These are phyloP conservation scores for Zele albiditarsus DNA, from an alignment of 2,888 invertebrate genomes.

Conservation along the genomic window DNA sequence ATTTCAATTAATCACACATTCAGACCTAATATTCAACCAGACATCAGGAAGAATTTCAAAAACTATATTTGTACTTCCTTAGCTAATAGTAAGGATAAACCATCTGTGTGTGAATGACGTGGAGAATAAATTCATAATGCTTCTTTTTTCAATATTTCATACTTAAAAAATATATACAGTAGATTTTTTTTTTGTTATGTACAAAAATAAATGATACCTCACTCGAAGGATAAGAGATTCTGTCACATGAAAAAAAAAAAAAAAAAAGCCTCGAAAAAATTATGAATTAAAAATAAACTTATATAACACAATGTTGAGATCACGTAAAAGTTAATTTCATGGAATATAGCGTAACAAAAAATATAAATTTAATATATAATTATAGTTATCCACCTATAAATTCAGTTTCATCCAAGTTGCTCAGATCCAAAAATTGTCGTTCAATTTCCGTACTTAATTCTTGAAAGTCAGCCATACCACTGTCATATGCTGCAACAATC, in stretches of 20 bases:
- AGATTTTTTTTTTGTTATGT: slow-evolving; percentile 53
- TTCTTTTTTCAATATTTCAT: slow-evolving; percentile 24
- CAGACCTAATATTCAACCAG: slow-evolving; percentile 51
- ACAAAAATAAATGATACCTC: slow-evolving; percentile 62
- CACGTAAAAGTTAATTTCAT: slow-evolving; percentile 34
- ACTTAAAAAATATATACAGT: slow-evolving; percentile 58
- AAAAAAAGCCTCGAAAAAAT: slow-evolving; percentile 10
- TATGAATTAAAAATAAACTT: slow-evolving; percentile 19
- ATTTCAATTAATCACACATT: slow-evolving; percentile 70
- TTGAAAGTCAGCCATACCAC: slow-evolving; percentile 64
- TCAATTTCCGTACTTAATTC: slow-evolving; percentile 69
- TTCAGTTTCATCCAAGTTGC: slow-evolving; percentile 66
- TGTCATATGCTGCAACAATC: slow-evolving; percentile 62
- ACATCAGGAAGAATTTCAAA: slow-evolving; percentile 53
- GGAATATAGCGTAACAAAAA: slow-evolving; percentile 6
- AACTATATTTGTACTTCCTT: slow-evolving; percentile 53
- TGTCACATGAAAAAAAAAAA: slow-evolving; percentile 37
- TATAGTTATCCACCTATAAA: slow-evolving; percentile 63
- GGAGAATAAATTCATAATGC: neutral
- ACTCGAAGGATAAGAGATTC: slow-evolving; percentile 35
- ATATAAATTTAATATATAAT: neutral
- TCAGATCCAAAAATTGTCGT: slow-evolving; percentile 69
- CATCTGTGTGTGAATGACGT: neutral
- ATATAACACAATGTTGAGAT: slow-evolving; percentile 44
- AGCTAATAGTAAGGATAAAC: no score